A percentile compares a stretch with the other conserved stretches of the same genome.
These are phyloP conservation scores for Antechinus stuartii DNA, from an alignment of 2,113 vertebrate species.

Conservation along the genomic window DNA sequence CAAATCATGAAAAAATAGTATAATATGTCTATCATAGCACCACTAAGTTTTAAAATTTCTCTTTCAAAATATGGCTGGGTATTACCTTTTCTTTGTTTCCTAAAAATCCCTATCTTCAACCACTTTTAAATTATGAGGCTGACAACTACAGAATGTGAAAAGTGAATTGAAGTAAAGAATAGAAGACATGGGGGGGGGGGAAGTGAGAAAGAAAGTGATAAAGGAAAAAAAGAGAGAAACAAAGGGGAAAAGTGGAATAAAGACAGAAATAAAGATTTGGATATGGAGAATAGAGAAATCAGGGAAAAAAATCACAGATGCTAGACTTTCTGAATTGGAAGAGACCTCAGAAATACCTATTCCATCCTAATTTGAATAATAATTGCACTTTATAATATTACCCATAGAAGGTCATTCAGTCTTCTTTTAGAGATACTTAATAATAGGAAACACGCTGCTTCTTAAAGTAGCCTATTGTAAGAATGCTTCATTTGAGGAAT, in stretches of 20 bases:
- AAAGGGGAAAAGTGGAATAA: neutral
- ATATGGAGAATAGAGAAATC: neutral
- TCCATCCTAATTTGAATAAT: neutral
- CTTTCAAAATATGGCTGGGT: neutral
- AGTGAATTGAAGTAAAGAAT: neutral
- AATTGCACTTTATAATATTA: neutral
- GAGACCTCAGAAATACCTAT: neutral
- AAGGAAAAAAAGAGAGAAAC: neutral
- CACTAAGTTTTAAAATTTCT: neutral
- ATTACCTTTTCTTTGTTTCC: neutral
- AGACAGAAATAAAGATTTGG: neutral
- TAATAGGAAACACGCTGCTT: neutral
- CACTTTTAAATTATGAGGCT: neutral
- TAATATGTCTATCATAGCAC: neutral
- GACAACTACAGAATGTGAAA: neutral
- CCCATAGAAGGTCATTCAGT: neutral
- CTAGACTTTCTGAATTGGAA: neutral
- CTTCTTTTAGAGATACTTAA: neutral
- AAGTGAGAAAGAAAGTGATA: neutral
- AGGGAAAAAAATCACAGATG: neutral
- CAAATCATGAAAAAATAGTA: neutral
- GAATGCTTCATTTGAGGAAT: neutral
- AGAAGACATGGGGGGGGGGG: neutral
- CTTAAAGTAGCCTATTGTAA: neutral
- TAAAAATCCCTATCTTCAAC: neutral